These are phyloP conservation scores for Dasypolia templi DNA, from an alignment of 2,888 invertebrate species.

Conservation along the genomic window DNA sequence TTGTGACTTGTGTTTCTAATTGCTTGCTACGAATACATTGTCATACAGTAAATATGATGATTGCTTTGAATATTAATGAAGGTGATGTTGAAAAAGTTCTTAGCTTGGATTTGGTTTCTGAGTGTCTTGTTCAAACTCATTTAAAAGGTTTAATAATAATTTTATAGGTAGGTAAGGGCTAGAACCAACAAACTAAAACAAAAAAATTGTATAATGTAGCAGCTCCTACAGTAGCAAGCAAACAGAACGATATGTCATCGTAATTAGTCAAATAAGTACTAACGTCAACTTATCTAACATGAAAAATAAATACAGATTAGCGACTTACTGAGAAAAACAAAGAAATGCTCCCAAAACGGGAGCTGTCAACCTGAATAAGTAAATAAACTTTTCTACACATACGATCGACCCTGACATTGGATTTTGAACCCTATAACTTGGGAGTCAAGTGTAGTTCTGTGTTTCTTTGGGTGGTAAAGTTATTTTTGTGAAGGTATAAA, in stretches of 20 bases:
- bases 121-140: neutral
- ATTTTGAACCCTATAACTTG: conserved; percentile 57
- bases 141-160: neutral
- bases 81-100: neutral
- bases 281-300: conserved; percentile 55
- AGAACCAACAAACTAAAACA: neutral
- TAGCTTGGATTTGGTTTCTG: neutral
- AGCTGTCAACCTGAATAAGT: conserved; percentile 78
- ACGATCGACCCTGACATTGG: neutral
- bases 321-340: conserved; percentile 81
- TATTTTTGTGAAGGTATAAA: conserved; percentile 68
- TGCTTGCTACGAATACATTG: conserved; percentile 19
- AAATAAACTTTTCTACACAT: conserved; percentile 51
- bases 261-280: conserved; percentile 59
- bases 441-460: conserved; percentile 20
- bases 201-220: neutral
- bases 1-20: conserved; percentile 50
- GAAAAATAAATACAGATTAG: conserved; percentile 79
- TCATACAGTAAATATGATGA: conserved; percentile 4
- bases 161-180: neutral
- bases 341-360: conserved; percentile 80
- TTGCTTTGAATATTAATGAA: neutral
- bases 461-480: conserved; percentile 54
- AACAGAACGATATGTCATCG: conserved; percentile 54
- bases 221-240: conserved; percentile 42